phyloP scores from a whole-genome alignment of 2,113 vertebrate species.

The Acinonyx jubatus region DNA sequence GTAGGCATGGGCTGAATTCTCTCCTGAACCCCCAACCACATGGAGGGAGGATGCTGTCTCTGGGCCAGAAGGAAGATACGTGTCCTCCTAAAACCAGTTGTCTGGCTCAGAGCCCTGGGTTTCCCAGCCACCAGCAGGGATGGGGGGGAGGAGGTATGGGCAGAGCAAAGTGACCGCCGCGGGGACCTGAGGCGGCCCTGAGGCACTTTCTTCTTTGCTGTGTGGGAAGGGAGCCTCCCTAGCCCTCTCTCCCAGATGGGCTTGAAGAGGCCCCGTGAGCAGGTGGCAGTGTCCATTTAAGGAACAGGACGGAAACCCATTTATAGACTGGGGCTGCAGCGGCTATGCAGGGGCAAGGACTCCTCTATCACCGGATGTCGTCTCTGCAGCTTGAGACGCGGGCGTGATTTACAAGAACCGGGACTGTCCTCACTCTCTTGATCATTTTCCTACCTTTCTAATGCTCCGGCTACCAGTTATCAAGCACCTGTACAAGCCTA shows the following conservation, averaged over 20 bases:
- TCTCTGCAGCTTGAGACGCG: neutral
- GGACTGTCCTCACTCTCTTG: neutral
- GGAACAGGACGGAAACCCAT: neutral
- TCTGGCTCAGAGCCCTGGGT: neutral
- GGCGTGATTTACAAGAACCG: rapidly evolving
- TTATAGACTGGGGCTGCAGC: rapidly evolving
- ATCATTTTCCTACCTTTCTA: rapidly evolving
- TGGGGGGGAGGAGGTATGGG: rapidly evolving
- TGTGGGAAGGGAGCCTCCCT: rapidly evolving
- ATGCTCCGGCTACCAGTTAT: rapidly evolving
- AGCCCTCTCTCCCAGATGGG: rapidly evolving
- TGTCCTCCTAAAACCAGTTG: rapidly evolving
- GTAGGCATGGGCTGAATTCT: neutral
- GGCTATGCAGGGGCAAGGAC: rapidly evolving
- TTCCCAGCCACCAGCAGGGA: neutral
- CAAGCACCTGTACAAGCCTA: neutral
- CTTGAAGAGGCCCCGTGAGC: neutral
- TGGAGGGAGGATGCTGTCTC: neutral
- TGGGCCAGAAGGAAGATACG: too few species aligned
- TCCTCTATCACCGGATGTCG: rapidly evolving
- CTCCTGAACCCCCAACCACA: neutral
- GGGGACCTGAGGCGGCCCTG: rapidly evolving
- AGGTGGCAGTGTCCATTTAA: rapidly evolving
- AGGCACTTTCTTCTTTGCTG: rapidly evolving
- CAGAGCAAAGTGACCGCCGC: rapidly evolving